Percentiles rank a stretch among this genome's conserved stretches.
Conservation (phyloP, 2,113 vertebrate species). For the Gambusia holbrooki region DNA sequence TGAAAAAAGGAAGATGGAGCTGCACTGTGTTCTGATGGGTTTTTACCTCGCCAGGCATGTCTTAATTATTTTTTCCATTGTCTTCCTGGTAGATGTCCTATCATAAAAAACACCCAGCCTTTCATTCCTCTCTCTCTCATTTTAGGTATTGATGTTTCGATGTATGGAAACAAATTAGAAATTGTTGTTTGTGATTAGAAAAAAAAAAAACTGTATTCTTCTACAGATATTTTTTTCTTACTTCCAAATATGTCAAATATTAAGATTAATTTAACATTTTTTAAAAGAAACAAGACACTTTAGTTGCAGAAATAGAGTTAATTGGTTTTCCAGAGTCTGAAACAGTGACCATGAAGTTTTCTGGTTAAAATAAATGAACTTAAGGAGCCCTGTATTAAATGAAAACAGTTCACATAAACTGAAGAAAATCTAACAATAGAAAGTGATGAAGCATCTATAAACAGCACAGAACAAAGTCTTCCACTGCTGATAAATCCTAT, state of each 20-base stretch:
- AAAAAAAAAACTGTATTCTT: slow-evolving; percentile 10
- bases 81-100: slow-evolving; percentile 33
- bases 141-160: background rate
- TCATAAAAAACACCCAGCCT: slow-evolving; percentile 15
- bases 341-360: background rate
- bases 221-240: background rate
- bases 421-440: background rate
- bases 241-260: background rate
- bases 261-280: background rate
- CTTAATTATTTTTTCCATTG: slow-evolving; percentile 40
- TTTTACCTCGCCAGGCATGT: slow-evolving; percentile 39
- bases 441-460: slow-evolving; percentile 1
- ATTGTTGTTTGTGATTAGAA: background rate
- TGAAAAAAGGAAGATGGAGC: slow-evolving; percentile 25
- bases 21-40: slow-evolving; percentile 14
- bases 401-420: background rate
- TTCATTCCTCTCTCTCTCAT: slow-evolving; percentile 18
- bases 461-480: background rate
- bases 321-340: background rate
- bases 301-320: background rate
- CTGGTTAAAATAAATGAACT: background rate
- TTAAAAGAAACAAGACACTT: background rate
- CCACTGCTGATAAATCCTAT: background rate
- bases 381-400: background rate
- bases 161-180: background rate